phyloP scores from a whole-genome alignment of 2,797 vertebrate genomes.

The Masticophis lateralis region DNA sequence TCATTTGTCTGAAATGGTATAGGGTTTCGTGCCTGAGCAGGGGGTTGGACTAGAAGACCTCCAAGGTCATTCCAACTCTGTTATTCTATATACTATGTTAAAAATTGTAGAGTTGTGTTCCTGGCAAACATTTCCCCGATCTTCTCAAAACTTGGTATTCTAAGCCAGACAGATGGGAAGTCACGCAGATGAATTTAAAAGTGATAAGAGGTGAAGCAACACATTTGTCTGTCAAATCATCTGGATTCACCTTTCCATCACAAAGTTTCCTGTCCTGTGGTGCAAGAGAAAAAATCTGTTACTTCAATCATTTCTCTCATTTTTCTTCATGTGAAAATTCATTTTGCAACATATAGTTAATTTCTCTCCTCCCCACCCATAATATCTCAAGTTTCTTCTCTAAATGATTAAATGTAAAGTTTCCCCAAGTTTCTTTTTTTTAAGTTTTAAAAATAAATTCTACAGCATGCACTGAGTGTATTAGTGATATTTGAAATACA shows the following conservation, averaged over 20 bases:
- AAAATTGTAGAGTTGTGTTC: slow-evolving; percentile 44
- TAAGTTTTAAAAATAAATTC: not conserved
- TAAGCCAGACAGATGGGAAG: slow-evolving; percentile 41
- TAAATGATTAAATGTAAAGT: not conserved
- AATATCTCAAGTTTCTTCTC: not conserved
- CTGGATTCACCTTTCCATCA: slow-evolving; percentile 53
- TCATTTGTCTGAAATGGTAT: too few relatives aligned
- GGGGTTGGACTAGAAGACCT: too few relatives aligned
- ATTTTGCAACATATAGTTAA: slow-evolving; percentile 6
- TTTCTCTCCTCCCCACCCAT: not conserved
- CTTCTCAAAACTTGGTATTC: slow-evolving; percentile 44
- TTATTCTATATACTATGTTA: too few relatives aligned
- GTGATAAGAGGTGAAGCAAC: slow-evolving; percentile 38
- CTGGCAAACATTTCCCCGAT: slow-evolving; percentile 5
- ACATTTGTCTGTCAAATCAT: slow-evolving; percentile 50
- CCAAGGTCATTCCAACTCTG: too few relatives aligned
- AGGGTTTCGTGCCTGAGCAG: too few relatives aligned
- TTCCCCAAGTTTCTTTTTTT: not conserved
- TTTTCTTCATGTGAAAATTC: not conserved
- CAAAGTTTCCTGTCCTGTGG: slow-evolving; percentile 23
- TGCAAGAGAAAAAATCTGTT: slow-evolving; percentile 25
- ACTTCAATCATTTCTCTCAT: slow-evolving; percentile 1
- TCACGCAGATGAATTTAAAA: slow-evolving; percentile 41
- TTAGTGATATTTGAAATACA: not conserved
- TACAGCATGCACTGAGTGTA: not conserved